Percentiles rank a stretch among this genome's conserved stretches.
Evolutionary conservation across 2,113 vertebrate genomes (phyloP).

Genomic region (Myiagra hebetior): DNA sequence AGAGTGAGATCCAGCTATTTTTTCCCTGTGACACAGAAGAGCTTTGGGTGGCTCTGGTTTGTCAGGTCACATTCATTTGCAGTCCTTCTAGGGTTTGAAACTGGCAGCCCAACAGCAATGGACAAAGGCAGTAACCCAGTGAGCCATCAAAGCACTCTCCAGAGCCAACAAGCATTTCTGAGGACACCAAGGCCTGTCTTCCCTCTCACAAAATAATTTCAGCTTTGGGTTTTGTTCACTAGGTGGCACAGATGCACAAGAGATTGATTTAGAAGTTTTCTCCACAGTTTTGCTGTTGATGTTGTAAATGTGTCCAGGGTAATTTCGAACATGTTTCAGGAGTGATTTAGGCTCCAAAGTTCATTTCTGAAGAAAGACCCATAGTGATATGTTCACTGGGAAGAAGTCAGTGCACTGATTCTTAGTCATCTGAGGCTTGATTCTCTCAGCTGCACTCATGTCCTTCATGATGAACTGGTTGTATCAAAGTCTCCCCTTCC

Average conservation of each 20-base stretch:
- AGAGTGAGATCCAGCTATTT: background rate
- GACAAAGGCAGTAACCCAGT: background rate
- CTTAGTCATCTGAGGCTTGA: background rate
- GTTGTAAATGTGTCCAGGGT: background rate
- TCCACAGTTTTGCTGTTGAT: background rate
- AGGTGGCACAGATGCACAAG: constrained; percentile 59
- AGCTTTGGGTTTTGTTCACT: background rate
- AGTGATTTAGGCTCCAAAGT: background rate
- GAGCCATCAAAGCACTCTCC: background rate
- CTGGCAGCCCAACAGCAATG: background rate
- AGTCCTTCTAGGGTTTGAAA: background rate
- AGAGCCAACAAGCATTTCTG: background rate
- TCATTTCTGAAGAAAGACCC: background rate
- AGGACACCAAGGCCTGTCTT: background rate
- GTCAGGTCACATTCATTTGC: background rate
- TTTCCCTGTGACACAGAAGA: background rate
- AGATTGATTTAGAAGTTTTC: background rate
- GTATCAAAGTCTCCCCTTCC: background rate
- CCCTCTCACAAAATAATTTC: background rate
- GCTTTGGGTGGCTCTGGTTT: background rate
- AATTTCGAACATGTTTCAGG: background rate
- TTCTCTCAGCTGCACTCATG: background rate
- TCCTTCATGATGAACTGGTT: background rate
- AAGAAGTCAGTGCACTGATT: background rate
- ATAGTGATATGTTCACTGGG: background rate